phyloP scores from a whole-genome alignment of 2,888 invertebrate species.

The Coronaproctus castanopsis region DNA sequence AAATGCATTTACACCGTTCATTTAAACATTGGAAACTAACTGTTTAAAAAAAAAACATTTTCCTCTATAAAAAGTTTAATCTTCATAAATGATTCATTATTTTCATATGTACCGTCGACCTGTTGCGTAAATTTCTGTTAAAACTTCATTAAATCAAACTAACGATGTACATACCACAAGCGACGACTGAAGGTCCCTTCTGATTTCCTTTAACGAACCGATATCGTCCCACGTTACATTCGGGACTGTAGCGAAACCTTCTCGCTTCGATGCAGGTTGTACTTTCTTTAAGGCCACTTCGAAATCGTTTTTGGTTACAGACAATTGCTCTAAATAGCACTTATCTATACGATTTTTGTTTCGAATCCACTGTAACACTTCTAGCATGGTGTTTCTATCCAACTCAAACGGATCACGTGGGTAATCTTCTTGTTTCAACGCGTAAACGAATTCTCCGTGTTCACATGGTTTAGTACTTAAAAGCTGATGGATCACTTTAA shows the following conservation, averaged over 20 bases:
- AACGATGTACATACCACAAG: slow-evolving; percentile 49
- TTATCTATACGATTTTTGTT: slow-evolving; percentile 38
- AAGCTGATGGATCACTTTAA: no score
- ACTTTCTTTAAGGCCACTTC: slow-evolving; percentile 54
- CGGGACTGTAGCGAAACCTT: slow-evolving; percentile 94
- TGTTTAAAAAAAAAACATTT: no score
- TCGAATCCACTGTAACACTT: slow-evolving; percentile 41
- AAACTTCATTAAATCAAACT: no score
- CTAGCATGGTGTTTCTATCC: background rate
- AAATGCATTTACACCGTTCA: no score
- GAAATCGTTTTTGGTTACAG: slow-evolving; percentile 55
- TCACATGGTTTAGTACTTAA: no score
- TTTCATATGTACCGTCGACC: no score
- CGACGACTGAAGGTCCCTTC: slow-evolving; percentile 73
- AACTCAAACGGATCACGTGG: slow-evolving; percentile 31
- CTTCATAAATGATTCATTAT: no score
- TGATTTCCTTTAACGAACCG: slow-evolving; percentile 69
- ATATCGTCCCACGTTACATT: slow-evolving; percentile 94
- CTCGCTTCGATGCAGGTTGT: slow-evolving; percentile 83
- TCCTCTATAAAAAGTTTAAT: no score
- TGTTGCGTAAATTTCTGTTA: no score
- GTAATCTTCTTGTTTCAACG: no score
- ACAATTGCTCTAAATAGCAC: slow-evolving; percentile 41
- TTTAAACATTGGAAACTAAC: no score
- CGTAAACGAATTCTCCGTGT: no score